phyloP scores from a whole-genome alignment of 1,140 invertebrate genomes.

The Drosophila cardini region DNA sequence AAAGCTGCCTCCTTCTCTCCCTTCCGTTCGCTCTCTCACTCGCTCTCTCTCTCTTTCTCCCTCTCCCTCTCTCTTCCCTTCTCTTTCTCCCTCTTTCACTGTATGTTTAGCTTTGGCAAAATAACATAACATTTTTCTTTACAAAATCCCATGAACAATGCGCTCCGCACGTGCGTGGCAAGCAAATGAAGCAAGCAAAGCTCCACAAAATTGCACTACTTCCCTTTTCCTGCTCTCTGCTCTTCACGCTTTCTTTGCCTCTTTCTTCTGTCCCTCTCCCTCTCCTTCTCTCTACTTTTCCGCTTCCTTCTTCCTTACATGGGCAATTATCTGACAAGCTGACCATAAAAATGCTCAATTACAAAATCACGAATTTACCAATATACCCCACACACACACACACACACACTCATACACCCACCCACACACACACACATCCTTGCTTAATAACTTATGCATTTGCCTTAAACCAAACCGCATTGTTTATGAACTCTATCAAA shows the following conservation, averaged over 20 bases:
- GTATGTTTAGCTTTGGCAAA: not conserved
- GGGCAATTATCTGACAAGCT: slow-evolving; percentile 70
- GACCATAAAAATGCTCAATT: slow-evolving; percentile 71
- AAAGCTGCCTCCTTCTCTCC: not conserved
- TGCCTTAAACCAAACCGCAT: slow-evolving; percentile 12
- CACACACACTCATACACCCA: slow-evolving; percentile 1
- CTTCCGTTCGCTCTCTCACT: not conserved
- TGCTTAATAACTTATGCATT: slow-evolving; percentile 41
- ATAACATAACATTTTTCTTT: slow-evolving; percentile 46
- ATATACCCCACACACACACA: slow-evolving; percentile 26
- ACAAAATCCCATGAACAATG: slow-evolving; percentile 61
- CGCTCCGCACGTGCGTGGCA: slow-evolving; percentile 65
- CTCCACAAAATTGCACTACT: not conserved
- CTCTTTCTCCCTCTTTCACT: not conserved
- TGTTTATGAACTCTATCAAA: slow-evolving; percentile 27
- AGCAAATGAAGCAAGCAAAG: slow-evolving; percentile 51
- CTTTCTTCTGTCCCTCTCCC: not conserved
- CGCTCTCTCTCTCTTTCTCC: not conserved
- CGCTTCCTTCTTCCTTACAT: not conserved
- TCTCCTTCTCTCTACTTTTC: not conserved
- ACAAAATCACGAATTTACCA: slow-evolving; percentile 54
- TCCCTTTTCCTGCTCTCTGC: not conserved
- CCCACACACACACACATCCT: slow-evolving; percentile 2
- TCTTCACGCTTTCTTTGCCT: not conserved
- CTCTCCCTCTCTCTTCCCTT: no score